Evolutionary conservation across 2,797 vertebrate genomes (phyloP).

Genomic region (Muscicapa striata): DNA sequence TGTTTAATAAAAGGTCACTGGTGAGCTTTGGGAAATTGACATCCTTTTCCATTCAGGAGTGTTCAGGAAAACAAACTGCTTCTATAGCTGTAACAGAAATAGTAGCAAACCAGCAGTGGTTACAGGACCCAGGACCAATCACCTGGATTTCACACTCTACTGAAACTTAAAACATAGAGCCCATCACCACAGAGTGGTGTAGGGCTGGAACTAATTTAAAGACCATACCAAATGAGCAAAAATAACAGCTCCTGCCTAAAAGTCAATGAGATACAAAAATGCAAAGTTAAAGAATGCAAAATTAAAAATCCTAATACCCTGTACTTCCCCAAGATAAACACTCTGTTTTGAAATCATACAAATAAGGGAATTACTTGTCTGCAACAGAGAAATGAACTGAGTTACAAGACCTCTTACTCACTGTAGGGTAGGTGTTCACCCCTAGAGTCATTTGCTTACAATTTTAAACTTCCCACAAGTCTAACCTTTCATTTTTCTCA

Average conservation of each 20-base stretch:
- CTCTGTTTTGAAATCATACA: neutral
- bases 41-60: neutral
- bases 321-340: neutral
- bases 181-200: neutral
- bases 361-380: neutral
- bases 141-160: neutral
- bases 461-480: neutral
- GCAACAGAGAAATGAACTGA: neutral
- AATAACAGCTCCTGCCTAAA: neutral
- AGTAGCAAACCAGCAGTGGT: neutral
- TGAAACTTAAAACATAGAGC: neutral
- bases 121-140: neutral
- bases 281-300: neutral
- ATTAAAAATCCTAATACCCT: neutral
- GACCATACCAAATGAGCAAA: neutral
- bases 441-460: neutral
- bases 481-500: neutral
- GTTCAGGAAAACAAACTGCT: neutral
- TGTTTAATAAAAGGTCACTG: neutral
- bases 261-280: neutral
- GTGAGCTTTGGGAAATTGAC: neutral
- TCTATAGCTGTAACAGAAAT: neutral
- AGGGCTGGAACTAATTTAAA: neutral
- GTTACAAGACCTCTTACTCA: neutral
- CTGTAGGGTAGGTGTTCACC: neutral